Base-by-base conservation (phyloP, 2,113 vertebrate genomes). In the Notothenia coriiceps region DNA sequence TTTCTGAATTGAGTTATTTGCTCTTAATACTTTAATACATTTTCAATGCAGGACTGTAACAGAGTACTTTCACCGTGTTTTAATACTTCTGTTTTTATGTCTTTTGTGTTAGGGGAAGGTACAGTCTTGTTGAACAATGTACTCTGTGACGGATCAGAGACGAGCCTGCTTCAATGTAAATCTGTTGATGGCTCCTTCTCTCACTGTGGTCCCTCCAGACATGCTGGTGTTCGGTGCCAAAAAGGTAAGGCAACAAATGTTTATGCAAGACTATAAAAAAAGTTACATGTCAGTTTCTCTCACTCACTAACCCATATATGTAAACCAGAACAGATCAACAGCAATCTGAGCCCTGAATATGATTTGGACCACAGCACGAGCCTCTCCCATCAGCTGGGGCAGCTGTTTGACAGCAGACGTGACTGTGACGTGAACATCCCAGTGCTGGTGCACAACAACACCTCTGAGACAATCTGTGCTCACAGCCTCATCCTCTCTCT, bases 401-500 rank as follows among this genome's bases (percentile, higher is more conserved):
- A 80, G 35, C 70, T 88, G 65, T 88, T 89, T 72, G 77, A 86
- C 51, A 79, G 57, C 22, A 84, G 92, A 66, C n/a, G 2, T 15
- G 74, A 74, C 86, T 94, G 94, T 3, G 93, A 95, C 8, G 15
- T 91, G 43, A 80, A 74, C 60, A 82, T 92, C 18, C 2, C 40
- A 2, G 93, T 94, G 82, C 6, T 6, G 14, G 78, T 51, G 0
- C 59, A 66, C 1, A 67, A 64, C 15, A 52, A 29, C n/a, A 18
- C 1, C 6, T 10, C 55, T 13, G 71, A 85, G 43, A 61, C 15
- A 6, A 2, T 94, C 29, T 93, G 94, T 0, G 90, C 76, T 59
- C 95, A 95, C 84, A 74, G 49, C 0, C 10, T 94, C 22, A 84
- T 95, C 77, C 88, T 94, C 46, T 47, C 70, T 5, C 20, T 88